Conservation (phyloP, 2,888 invertebrate species). For the Drosophila infuscata region DNA sequence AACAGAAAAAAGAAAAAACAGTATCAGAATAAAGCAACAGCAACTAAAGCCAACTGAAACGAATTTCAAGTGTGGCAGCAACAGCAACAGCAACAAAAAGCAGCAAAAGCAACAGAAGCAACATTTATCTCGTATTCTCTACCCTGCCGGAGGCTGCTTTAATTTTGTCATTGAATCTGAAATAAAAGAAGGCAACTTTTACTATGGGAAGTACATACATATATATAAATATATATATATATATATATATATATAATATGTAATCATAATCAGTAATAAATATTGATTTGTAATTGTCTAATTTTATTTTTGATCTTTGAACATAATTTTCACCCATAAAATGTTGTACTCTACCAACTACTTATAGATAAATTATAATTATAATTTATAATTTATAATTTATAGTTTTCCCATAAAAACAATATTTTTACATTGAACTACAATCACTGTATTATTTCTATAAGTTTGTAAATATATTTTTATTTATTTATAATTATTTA, state of each 20-base stretch:
- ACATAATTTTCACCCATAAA: too few relatives aligned
- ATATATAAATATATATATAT: too few relatives aligned
- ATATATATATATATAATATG: neutral
- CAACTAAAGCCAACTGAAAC: conserved; percentile 50
- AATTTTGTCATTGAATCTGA: neutral
- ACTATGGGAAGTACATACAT: neutral
- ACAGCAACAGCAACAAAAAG: neutral
- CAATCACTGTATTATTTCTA: neutral
- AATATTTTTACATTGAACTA: neutral
- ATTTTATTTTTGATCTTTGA: neutral
- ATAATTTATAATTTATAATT: neutral
- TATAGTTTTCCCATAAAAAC: neutral
- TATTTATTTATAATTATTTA: neutral
- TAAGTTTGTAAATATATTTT: neutral
- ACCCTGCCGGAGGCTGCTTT: neutral
- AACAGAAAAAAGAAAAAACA: neutral
- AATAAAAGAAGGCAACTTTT: neutral
- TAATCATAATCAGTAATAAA: neutral
- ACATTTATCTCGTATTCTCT: conserved; percentile 33
- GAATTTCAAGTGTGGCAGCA: conserved; percentile 46
- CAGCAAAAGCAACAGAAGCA: neutral
- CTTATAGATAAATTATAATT: neutral
- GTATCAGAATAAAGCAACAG: conserved; percentile 21
- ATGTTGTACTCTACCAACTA: neutral
- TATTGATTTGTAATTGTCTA: neutral